Base-by-base conservation (phyloP, 2,888 invertebrate genomes). In the Acronicta psi region DNA sequence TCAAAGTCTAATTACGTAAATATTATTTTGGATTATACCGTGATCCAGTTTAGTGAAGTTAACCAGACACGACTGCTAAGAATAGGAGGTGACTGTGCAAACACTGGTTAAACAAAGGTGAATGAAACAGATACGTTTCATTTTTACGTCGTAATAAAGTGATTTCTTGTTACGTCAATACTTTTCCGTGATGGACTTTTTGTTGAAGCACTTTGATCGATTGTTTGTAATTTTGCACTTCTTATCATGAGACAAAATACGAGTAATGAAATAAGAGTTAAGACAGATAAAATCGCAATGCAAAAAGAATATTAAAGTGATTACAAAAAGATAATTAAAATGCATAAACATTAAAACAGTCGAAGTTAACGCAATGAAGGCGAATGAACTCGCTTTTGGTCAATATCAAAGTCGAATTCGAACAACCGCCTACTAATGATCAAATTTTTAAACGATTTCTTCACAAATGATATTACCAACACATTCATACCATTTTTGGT, bases 1-100 rank as follows among this genome's bases (percentile, higher is more conserved):
- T 45, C 29, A 59, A 64, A 57, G 23, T 43, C 18, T 52, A 53
- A 69, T 73, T 64, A 64, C 65, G 49, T 62, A 68, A 69, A 72
- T 45, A 73, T 68, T 55, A 51, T 52, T 36, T 56, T 46, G 59
- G 60, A 51, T 61, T 59, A 67, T 71, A 58, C 61, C 65, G 54
- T 73, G 68, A 71, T 75, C 69, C 54, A 75, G 68, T 77, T 77
- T 61, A 42, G 53, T 73, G 55, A 78, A 66, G 64, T 56, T 66
- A 67, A 73, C 55, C 68, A 75, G 68, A 68, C 64, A 62, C 57
- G 57, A 61, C 43, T 50, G 53, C 68, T 73, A 75, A 75, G 69
- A 75, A 69, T 65, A 69, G 59, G 47, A 66, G 60, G 69, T 81
- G 82, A 85, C 76, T 78, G 77, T 71, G 72, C 79, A 80, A 75